Evolutionary conservation across 2,888 invertebrate genomes (phyloP).

Genomic region (Listrodromus nycthemerus): DNA sequence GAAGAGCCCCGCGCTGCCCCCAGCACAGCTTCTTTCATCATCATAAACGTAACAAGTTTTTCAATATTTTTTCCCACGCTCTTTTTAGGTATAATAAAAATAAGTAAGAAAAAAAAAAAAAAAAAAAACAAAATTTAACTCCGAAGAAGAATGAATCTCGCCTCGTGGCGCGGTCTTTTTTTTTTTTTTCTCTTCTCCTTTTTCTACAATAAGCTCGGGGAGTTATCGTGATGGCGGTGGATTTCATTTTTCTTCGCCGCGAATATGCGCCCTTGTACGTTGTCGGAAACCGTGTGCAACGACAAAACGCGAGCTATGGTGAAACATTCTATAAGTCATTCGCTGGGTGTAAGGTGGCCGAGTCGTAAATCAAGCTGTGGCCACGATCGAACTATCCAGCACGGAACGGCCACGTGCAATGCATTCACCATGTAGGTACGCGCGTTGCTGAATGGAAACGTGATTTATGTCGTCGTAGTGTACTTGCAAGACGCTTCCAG

Average conservation of each 20-base stretch:
- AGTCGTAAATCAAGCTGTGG: constrained; percentile 61
- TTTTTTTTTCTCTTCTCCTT: not conserved
- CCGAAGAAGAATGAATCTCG: not conserved
- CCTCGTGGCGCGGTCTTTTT: not conserved
- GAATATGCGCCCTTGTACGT: constrained; percentile 36
- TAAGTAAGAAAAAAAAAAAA: not conserved
- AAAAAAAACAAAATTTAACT: not conserved
- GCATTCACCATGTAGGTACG: constrained; percentile 44
- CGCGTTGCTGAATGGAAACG: constrained; percentile 68
- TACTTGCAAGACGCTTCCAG: constrained; percentile 48
- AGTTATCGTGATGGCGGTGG: not conserved
- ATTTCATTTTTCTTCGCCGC: constrained; percentile 4
- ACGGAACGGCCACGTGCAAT: constrained; percentile 65
- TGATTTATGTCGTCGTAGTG: constrained; percentile 78
- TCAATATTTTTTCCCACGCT: constrained; percentile 2
- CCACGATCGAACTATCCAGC: constrained; percentile 72
- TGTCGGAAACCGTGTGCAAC: constrained; percentile 37
- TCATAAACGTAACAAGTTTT: constrained; percentile 17
- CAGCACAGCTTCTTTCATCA: constrained; percentile 7
- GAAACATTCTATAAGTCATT: constrained; percentile 58
- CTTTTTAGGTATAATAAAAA: not conserved
- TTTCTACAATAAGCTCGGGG: constrained; percentile 14
- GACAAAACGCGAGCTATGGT: constrained; percentile 30
- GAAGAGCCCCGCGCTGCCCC: too few species aligned
- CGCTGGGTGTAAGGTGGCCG: constrained; percentile 53